phyloP scores from a whole-genome alignment of 1,140 invertebrate species.

The Lepidotrigona ventralis region DNA sequence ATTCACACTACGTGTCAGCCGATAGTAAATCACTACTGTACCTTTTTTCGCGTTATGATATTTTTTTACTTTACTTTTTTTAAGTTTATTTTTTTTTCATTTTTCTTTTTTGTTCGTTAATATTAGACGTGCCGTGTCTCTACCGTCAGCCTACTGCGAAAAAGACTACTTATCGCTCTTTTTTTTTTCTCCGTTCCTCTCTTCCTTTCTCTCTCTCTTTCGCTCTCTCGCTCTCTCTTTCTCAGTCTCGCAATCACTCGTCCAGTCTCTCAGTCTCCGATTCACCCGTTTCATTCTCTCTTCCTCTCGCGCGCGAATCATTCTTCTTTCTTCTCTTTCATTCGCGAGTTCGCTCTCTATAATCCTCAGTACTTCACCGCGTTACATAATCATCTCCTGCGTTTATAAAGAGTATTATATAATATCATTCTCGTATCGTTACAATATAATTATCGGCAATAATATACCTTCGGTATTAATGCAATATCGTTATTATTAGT shows the following conservation, averaged over 20 bases:
- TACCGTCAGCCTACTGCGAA: constrained; percentile 76
- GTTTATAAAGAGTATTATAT: constrained; percentile 77
- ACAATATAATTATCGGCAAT: constrained; percentile 76
- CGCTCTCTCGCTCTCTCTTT: neutral
- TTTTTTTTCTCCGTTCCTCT: too few relatives aligned
- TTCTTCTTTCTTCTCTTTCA: neutral
- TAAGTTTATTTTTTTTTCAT: constrained; percentile 52
- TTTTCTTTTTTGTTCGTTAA: constrained; percentile 68
- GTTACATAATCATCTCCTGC: constrained; percentile 40
- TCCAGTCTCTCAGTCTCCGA: neutral
- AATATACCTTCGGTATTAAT: constrained; percentile 71
- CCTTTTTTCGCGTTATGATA: constrained; percentile 73
- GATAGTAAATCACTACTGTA: constrained; percentile 76
- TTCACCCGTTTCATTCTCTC: neutral
- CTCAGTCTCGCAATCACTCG: neutral
- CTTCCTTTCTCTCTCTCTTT: neutral
- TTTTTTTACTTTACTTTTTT: constrained; percentile 69
- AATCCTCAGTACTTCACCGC: constrained; percentile 29
- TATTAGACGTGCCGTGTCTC: constrained; percentile 76
- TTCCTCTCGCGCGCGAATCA: neutral
- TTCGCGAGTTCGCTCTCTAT: neutral
- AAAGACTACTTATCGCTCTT: constrained; percentile 66
- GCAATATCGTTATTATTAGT: constrained; percentile 62
- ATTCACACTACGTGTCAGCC: constrained; percentile 73
- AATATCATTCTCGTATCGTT: constrained; percentile 73